Conservation (phyloP, 2,888 invertebrate species). For the Amphipoea oculea region DNA sequence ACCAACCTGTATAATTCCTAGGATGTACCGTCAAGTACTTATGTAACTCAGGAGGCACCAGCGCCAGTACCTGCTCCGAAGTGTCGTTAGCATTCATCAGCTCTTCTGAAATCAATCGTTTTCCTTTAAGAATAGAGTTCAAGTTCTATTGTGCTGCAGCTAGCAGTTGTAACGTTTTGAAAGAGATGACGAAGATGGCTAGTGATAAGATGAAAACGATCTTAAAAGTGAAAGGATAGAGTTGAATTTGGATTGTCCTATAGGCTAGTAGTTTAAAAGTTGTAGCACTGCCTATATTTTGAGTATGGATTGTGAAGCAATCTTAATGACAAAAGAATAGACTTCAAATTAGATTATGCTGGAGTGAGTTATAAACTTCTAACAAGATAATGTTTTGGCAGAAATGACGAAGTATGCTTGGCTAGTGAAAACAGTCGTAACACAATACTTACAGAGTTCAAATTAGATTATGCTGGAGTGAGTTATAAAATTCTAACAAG, state of each 20-base stretch:
- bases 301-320: too few species aligned
- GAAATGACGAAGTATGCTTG: not conserved
- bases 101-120: conserved; percentile 82
- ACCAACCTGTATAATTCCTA: conserved; percentile 90
- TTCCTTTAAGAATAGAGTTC: not conserved
- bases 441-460: not conserved
- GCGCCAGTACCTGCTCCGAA: conserved; percentile 94
- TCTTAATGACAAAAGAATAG: not conserved
- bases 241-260: not conserved
- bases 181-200: not conserved
- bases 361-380: not conserved
- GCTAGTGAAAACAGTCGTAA: not conserved
- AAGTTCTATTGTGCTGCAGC: conserved; percentile 28
- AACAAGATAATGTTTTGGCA: not conserved
- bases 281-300: not conserved
- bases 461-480: not conserved
- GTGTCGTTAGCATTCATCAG: conserved; percentile 93
- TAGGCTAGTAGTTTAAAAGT: not conserved
- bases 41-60: conserved; percentile 95
- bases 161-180: conserved; percentile 37
- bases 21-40: conserved; percentile 94
- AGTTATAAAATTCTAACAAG: not conserved
- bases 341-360: not conserved
- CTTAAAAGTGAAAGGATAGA: fast-evolving
- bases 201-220: not conserved